phyloP scores from a whole-genome alignment of 1,140 invertebrate genomes.

The Reticulitermes speratus region DNA sequence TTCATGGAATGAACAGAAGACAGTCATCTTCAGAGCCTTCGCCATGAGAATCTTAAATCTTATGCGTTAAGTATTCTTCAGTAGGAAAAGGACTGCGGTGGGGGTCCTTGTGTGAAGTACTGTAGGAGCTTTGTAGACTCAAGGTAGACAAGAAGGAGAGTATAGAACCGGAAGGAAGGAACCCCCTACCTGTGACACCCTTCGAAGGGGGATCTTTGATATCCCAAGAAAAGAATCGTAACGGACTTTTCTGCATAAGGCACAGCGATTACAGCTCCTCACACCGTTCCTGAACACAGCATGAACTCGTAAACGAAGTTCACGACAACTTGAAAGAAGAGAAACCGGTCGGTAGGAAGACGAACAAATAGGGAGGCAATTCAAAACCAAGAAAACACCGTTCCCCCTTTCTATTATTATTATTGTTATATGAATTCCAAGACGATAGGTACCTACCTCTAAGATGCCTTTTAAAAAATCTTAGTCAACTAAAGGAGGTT shows the following conservation, averaged over 20 bases:
- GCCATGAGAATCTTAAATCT: neutral
- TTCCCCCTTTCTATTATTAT: neutral
- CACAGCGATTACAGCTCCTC: neutral
- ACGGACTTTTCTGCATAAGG: neutral
- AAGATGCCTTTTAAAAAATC: neutral
- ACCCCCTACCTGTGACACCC: neutral
- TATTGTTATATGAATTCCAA: neutral
- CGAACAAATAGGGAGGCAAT: neutral
- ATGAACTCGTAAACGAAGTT: too few species aligned
- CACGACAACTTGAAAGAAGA: neutral
- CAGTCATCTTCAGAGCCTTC: too few species aligned
- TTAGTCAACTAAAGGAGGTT: conserved; percentile 6
- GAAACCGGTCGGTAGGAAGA: neutral
- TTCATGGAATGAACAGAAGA: too few species aligned
- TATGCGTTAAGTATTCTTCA: neutral
- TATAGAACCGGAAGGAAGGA: conserved; percentile 9
- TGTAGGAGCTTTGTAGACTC: neutral
- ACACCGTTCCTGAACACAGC: too few species aligned
- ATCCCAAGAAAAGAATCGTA: conserved; percentile 10
- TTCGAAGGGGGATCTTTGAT: conserved; percentile 17
- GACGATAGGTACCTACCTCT: neutral
- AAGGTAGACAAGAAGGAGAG: conserved; percentile 9
- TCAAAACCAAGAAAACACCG: neutral
- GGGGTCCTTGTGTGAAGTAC: conserved; percentile 16
- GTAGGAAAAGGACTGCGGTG: neutral